Evolutionary conservation across 2,113 vertebrate genomes (phyloP).

Genomic region (Corythornis vintsioides): DNA sequence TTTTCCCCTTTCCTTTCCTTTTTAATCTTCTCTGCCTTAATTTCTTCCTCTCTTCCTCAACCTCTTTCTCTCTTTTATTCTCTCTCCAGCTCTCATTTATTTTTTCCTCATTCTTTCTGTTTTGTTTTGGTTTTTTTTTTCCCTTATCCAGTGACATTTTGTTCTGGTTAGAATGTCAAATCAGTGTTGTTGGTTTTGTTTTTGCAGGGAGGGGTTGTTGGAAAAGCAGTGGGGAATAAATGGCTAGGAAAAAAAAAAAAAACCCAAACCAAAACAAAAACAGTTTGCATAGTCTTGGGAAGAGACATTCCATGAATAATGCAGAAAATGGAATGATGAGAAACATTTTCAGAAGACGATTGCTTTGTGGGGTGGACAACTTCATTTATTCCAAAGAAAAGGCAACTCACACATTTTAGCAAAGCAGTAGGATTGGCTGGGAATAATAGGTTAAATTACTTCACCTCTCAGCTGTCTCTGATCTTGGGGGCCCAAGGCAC

Average conservation of each 20-base stretch:
- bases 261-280: background rate
- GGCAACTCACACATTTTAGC: background rate
- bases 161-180: background rate
- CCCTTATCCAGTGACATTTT: background rate
- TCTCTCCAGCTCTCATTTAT: too few relatives aligned
- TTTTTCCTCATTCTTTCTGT: rapidly evolving
- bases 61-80: background rate
- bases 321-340: conserved; percentile 9
- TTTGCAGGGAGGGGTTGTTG: background rate
- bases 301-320: conserved; percentile 43
- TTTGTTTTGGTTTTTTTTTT: background rate
- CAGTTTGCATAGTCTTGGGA: conserved; percentile 13
- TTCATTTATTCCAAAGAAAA: conserved; percentile 40
- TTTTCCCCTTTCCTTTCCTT: too few relatives aligned
- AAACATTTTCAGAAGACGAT: background rate
- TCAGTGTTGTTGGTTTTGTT: background rate
- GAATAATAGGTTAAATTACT: background rate
- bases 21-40: rapidly evolving
- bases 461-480: background rate
- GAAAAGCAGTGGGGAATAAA: background rate
- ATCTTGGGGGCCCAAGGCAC: conserved; percentile 5
- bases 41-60: too few relatives aligned
- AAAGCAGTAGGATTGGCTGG: background rate
- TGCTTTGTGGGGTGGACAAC: conserved; percentile 6
- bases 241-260: background rate